Conservation (phyloP, 1,140 invertebrate genomes). For the Drosophila baimaii region DNA sequence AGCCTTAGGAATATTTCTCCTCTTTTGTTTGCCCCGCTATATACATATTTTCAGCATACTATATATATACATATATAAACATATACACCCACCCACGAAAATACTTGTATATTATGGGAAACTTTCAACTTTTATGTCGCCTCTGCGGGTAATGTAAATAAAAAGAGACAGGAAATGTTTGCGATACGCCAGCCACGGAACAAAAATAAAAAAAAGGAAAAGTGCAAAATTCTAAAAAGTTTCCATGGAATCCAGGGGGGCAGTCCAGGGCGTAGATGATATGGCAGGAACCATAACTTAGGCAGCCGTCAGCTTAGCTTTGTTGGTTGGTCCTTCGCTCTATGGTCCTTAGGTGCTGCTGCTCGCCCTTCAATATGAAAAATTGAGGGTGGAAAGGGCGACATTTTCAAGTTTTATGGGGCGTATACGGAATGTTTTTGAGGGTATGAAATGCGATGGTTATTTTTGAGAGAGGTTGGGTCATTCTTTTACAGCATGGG, state of each 20-base stretch:
- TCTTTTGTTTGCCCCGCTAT: conserved; percentile 35
- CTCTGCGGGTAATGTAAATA: conserved; percentile 73
- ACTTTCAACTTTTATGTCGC: conserved; percentile 73
- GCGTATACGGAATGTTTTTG: conserved; percentile 51
- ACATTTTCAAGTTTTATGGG: conserved; percentile 55
- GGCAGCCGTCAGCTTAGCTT: conserved; percentile 36
- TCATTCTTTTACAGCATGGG: neutral
- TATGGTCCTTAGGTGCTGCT: conserved; percentile 33
- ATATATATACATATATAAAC: conserved; percentile 37
- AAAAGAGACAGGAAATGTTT: conserved; percentile 79
- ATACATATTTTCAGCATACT: conserved; percentile 37
- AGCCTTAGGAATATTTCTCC: conserved; percentile 40
- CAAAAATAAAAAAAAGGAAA: conserved; percentile 53
- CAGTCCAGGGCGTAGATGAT: conserved; percentile 13
- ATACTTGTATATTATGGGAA: conserved; percentile 37
- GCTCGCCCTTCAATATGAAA: conserved; percentile 41
- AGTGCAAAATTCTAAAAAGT: conserved; percentile 62
- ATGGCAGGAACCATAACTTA: conserved; percentile 52
- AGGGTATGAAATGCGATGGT: conserved; percentile 11
- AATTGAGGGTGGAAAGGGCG: conserved; percentile 26
- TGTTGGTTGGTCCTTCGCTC: conserved; percentile 36
- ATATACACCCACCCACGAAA: conserved; percentile 31
- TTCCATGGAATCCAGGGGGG: neutral
- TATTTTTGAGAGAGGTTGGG: neutral
- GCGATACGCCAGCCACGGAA: conserved; percentile 54